Percentiles rank a stretch among this genome's conserved stretches.
Evolutionary conservation across 2,888 invertebrate genomes (phyloP).

Genomic region (Drosophila atripex): DNA sequence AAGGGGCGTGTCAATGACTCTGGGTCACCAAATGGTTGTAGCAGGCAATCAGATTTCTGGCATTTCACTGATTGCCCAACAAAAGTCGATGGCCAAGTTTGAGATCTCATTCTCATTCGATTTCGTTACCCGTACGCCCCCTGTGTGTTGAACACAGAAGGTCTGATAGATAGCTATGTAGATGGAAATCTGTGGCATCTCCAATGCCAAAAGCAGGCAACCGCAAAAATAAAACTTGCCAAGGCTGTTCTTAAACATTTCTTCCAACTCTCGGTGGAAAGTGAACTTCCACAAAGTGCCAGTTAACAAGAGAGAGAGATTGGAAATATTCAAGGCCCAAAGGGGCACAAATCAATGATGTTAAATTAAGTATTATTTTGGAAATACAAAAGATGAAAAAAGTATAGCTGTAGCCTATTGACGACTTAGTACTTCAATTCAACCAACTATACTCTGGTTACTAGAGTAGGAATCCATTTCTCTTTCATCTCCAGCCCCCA

Average conservation of each 20-base stretch:
- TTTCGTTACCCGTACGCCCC: slow-evolving; percentile 37
- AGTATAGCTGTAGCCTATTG: not conserved
- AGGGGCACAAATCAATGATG: not conserved
- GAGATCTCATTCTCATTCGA: slow-evolving; percentile 20
- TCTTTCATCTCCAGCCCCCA: slow-evolving; percentile 12
- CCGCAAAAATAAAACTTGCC: slow-evolving; percentile 4
- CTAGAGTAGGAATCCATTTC: slow-evolving; percentile 1
- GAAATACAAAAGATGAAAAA: not conserved
- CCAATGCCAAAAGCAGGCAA: not conserved
- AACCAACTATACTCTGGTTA: not conserved
- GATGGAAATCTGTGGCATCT: slow-evolving; percentile 8
- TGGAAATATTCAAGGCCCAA: not conserved
- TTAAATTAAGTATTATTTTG: not conserved
- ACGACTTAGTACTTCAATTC: not conserved
- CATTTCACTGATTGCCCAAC: slow-evolving; percentile 35
- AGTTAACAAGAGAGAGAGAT: not conserved
- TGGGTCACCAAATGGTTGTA: slow-evolving; percentile 39
- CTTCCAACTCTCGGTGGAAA: not conserved
- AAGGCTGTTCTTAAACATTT: not conserved
- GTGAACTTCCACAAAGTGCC: not conserved
- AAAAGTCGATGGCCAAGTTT: slow-evolving; percentile 9
- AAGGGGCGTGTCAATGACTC: slow-evolving; percentile 48
- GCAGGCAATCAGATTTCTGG: slow-evolving; percentile 31
- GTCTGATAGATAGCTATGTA: slow-evolving; percentile 10
- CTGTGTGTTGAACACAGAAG: slow-evolving; percentile 28